Evolutionary conservation across 2,888 invertebrate species (phyloP).

Genomic region (Zaprionus obscuricornis): DNA sequence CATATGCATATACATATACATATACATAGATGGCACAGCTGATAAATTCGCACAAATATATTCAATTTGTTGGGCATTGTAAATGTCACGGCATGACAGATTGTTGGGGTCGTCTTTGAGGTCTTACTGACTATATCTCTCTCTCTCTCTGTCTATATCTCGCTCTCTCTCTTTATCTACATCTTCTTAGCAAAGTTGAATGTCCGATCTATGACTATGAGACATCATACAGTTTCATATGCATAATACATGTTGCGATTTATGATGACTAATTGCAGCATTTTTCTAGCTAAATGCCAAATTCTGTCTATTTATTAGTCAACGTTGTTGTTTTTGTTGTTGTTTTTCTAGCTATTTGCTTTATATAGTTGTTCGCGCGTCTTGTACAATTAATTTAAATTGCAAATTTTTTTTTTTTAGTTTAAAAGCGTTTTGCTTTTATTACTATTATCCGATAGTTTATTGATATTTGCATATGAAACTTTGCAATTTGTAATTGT

Average conservation of each 20-base stretch:
- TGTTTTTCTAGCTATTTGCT: conserved; percentile 21
- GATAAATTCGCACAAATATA: conserved; percentile 52
- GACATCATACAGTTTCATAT: conserved; percentile 12
- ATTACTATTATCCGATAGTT: conserved; percentile 7
- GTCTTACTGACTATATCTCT: no score
- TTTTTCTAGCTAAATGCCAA: conserved; percentile 70
- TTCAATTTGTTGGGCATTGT: conserved; percentile 67
- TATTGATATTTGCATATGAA: no score
- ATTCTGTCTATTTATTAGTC: conserved; percentile 63
- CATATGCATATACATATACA: neutral
- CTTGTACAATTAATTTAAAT: conserved; percentile 65
- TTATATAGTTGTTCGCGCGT: no score
- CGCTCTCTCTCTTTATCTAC: no score
- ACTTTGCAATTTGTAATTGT: no score
- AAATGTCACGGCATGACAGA: conserved; percentile 73
- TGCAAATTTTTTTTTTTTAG: conserved; percentile 53
- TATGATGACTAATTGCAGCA: conserved; percentile 70
- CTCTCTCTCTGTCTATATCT: no score
- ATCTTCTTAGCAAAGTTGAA: conserved; percentile 56
- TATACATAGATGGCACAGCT: conserved; percentile 47
- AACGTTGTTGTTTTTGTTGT: conserved; percentile 43
- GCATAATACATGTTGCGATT: conserved; percentile 20
- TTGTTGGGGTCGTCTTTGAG: conserved; percentile 64
- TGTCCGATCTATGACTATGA: conserved; percentile 49
- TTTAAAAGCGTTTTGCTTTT: conserved; percentile 29